A percentile compares a stretch with the other conserved stretches of the same genome.
phyloP scores from a whole-genome alignment of 64 coral and sea anemone genomes.

The Actinia tenebrosa region DNA sequence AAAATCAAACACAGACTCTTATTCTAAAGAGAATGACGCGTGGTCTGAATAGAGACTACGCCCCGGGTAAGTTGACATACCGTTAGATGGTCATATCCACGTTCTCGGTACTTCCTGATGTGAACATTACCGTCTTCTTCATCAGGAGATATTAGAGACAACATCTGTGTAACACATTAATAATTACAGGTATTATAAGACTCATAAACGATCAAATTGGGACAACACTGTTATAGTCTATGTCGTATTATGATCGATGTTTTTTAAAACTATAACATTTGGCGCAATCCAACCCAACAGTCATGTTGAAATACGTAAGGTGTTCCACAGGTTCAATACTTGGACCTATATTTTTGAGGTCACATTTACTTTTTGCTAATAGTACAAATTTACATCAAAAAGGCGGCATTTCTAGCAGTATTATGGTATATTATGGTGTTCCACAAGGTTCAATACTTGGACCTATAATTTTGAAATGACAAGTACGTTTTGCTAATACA shows the following conservation, averaged over 20 bases:
- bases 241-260: no score
- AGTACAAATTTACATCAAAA: no score
- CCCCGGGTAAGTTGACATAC: slow-evolving; percentile 2
- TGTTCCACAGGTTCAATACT: neutral
- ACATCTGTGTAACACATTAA: neutral
- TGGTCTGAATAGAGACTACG: neutral
- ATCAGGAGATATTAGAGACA: neutral
- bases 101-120: slow-evolving; percentile 29
- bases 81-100: slow-evolving; percentile 38
- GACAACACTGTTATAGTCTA: no score
- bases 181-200: neutral
- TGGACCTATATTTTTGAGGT: neutral
- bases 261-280: no score
- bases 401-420: no score
- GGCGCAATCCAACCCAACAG: no score
- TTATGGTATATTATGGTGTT: neutral
- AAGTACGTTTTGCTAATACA: no score
- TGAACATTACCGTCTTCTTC: slow-evolving; percentile 1
- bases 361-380: no score
- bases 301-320: neutral
- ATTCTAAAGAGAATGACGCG: no score
- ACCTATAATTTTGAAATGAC: neutral
- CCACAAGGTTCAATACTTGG: neutral
- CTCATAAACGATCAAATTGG: neutral
- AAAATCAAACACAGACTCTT: no score